These are phyloP conservation scores for Dermochelys coriacea DNA, from an alignment of 2,797 vertebrate species.

Conservation along the genomic window DNA sequence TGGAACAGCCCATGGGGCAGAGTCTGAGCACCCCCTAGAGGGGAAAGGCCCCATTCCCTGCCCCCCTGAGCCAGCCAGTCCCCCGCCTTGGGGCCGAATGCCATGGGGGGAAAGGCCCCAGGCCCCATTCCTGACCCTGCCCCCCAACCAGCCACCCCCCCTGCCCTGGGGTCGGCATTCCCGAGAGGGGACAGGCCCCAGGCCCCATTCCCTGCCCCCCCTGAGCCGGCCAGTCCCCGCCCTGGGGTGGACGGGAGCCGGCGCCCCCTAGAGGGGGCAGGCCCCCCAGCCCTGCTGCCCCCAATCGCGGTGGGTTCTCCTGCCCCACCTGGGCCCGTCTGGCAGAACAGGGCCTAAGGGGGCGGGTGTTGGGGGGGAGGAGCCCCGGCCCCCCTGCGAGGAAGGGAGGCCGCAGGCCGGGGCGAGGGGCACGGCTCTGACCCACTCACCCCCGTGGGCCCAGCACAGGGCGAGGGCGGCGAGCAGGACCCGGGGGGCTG, in stretches of 20 bases:
- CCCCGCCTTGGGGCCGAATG: background rate
- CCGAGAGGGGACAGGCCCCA: no score
- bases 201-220: no score
- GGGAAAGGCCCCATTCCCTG: background rate
- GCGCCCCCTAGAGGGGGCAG: slow-evolving; percentile 48
- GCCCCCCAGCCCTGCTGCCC: background rate
- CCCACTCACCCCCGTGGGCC: background rate
- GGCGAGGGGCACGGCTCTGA: no score
- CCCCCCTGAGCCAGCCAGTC: background rate
- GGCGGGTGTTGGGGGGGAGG: background rate
- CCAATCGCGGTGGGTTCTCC: background rate
- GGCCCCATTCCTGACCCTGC: background rate
- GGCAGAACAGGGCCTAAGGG: no score
- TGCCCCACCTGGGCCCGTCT: no score
- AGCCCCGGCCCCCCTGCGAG: no score
- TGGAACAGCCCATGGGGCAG: background rate
- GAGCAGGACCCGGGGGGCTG: background rate
- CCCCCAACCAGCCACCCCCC: background rate
- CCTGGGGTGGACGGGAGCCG: background rate
- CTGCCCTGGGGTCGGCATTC: no score
- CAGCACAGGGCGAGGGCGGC: background rate
- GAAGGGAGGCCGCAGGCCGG: no score
- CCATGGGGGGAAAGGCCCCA: no score
- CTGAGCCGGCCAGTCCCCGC: background rate
- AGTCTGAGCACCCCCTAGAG: no score